Base-by-base conservation (phyloP, 2,888 invertebrate species). In the Pseudococcus viburni region DNA sequence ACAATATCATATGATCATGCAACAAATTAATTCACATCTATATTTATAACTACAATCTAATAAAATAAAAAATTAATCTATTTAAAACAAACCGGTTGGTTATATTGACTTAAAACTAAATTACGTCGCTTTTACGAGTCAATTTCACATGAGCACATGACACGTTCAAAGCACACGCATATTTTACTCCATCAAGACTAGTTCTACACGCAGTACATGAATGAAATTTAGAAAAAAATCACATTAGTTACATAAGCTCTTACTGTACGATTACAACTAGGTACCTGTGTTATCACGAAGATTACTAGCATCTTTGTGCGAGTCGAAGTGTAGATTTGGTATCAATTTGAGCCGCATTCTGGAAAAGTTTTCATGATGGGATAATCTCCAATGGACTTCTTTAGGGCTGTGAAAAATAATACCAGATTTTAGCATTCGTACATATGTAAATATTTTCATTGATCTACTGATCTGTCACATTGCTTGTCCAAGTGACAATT, bases 311-410 rank as follows among this genome's bases (percentile, higher is more conserved):
- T 94, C 93, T 22, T 92, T 92, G 90, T 94, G 94, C 17, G 91
- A 91, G 89, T 94, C 93, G 90, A 93, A 94, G 90, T 93, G 93
- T 80, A 93, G 91, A 90, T 93, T 94, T 0, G 93, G 94, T 39
- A 92, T 91, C 88, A 94, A 91, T 90, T 94, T 94, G 12, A 94
- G 92, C 26, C 94, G 92, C 94, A 94, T 94, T 59, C 94, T 91
- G 0, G 93, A 93, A 83, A 93, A 92, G 90, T 94, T 94, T 91
- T 94, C 94, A 90, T 94, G 93, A 73, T 93, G 93, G 0, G 94
- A 94, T 55, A 94, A 91, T 89, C 93, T 94, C 94, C 94, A 94
- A 90, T 93, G 93, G 84, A 92, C 91, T 89, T 92, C 92, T 9
- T 90, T 90, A 46, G 91, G 90, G 3, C 93, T 93, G 90, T 85